Conservation (phyloP, 1,140 invertebrate species). For the Antheraea mylitta region DNA sequence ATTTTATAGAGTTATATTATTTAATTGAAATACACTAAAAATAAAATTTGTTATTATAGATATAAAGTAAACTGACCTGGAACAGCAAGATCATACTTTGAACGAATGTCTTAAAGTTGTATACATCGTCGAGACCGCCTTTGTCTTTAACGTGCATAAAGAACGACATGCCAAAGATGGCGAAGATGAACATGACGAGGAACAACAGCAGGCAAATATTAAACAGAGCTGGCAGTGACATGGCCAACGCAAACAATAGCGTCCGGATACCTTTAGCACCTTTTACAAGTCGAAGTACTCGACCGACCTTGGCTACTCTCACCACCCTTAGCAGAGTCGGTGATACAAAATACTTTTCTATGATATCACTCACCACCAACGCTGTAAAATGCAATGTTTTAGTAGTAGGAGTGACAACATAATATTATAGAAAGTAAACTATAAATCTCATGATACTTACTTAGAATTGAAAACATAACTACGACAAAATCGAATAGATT, state of each 20-base stretch:
- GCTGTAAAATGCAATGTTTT: conserved; percentile 81
- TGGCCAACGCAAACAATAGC: conserved; percentile 97
- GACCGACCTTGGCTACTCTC: conserved; percentile 97
- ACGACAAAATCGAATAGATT: conserved; percentile 99
- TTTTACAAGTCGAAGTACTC: conserved; percentile 97
- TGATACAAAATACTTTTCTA: conserved; percentile 98
- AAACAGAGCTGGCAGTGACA: conserved; percentile 98
- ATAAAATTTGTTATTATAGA: background rate
- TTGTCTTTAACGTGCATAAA: conserved; percentile 98
- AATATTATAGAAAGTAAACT: too few relatives aligned
- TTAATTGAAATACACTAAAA: background rate
- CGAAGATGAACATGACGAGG: conserved; percentile 99
- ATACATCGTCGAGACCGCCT: conserved; percentile 96
- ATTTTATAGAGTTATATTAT: background rate
- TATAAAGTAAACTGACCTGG: conserved; percentile 83
- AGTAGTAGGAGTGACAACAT: background rate
- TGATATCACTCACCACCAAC: conserved; percentile 96
- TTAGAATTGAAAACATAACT: conserved; percentile 98
- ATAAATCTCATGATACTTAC: conserved; percentile 80
- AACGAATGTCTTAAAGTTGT: conserved; percentile 99
- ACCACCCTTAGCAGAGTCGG: conserved; percentile 98
- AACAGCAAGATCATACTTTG: conserved; percentile 98
- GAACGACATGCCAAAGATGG: conserved; percentile 99
- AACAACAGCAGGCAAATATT: conserved; percentile 99
- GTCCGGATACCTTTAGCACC: conserved; percentile 98